Percentiles rank a stretch among this genome's conserved stretches.
Evolutionary conservation across 2,797 vertebrate genomes (phyloP).

Genomic region (Ciconia nigra): DNA sequence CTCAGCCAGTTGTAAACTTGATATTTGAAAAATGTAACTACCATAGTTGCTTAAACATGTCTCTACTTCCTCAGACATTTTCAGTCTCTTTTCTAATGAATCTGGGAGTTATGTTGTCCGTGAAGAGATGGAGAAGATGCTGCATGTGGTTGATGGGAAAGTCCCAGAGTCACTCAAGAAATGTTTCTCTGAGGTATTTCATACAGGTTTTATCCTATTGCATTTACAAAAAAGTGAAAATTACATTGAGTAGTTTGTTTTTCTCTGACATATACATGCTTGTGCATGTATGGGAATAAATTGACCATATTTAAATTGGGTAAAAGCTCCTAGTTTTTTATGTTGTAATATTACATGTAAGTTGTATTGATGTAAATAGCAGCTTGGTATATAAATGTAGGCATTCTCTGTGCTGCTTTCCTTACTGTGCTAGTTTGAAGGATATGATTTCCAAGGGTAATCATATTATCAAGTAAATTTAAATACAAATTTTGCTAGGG

Average conservation of each 20-base stretch:
- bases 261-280: neutral
- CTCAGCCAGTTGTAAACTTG: neutral
- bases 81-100: conserved; percentile 96
- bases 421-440: neutral
- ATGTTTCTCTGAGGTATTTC: conserved; percentile 91
- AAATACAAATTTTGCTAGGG: neutral
- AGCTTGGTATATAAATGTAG: neutral
- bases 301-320: neutral
- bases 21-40: neutral
- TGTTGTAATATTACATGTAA: neutral
- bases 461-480: neutral
- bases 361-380: neutral
- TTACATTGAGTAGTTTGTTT: neutral
- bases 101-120: conserved; percentile 90
- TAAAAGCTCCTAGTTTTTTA: neutral
- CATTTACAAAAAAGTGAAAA: neutral
- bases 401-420: neutral
- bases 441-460: neutral
- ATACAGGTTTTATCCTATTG: neutral
- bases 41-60: neutral
- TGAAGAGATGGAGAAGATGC: conserved; percentile 95
- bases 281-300: neutral
- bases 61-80: conserved; percentile 85
- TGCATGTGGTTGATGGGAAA: conserved; percentile 91
- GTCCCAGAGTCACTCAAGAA: conserved; percentile 90